These are phyloP conservation scores for Laticauda colubrina DNA, from an alignment of 2,113 vertebrate species.

Conservation along the genomic window DNA sequence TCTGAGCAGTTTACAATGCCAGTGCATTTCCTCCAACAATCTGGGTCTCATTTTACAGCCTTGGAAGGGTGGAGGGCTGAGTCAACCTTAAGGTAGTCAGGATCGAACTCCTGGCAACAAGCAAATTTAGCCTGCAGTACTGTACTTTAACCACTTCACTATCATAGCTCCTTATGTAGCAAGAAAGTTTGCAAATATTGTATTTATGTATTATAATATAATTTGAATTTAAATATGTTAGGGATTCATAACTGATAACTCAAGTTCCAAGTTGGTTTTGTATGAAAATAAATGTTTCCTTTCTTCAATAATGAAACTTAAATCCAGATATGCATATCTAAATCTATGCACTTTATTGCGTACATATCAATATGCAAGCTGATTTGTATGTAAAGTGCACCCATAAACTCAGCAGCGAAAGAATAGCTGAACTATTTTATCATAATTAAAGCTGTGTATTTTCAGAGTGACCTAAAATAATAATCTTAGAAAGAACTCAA, in stretches of 20 bases:
- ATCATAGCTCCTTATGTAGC: no score
- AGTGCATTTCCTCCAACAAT: no score
- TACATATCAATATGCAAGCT: neutral
- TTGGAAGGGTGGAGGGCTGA: no score
- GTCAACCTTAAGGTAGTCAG: no score
- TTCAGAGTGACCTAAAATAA: neutral
- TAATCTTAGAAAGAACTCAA: neutral
- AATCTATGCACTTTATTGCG: neutral
- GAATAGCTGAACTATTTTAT: constrained; percentile 5
- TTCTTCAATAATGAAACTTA: neutral
- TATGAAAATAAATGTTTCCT: constrained; percentile 1
- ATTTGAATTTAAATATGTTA: constrained; percentile 8
- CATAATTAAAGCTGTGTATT: neutral
- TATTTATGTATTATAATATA: neutral
- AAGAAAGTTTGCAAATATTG: neutral
- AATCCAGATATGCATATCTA: constrained; percentile 9
- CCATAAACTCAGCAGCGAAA: neutral
- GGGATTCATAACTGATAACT: neutral
- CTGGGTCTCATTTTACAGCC: no score
- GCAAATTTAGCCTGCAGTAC: no score
- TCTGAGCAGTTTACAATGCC: no score
- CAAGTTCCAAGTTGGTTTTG: neutral
- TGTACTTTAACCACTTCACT: no score
- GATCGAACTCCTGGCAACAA: no score
- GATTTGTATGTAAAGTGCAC: constrained; percentile 9